phyloP scores from a whole-genome alignment of 2,797 vertebrate species.

The Clarias laeviceps region DNA sequence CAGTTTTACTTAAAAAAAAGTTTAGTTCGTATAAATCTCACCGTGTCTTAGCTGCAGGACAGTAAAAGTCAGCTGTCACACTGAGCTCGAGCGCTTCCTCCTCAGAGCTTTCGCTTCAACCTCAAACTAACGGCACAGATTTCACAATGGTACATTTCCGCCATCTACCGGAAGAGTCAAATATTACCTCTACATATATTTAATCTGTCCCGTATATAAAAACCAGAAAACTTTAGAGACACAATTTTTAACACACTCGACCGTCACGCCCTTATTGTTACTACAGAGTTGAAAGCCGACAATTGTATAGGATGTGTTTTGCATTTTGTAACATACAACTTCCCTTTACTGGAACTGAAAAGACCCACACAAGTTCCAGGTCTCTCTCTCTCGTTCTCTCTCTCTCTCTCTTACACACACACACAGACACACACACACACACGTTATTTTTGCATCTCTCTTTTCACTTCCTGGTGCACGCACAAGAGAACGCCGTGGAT shows the following conservation, averaged over 20 bases:
- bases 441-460: not conserved
- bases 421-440: too few species aligned
- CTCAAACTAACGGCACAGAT: not conserved
- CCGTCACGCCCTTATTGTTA: not conserved
- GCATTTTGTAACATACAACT: not conserved
- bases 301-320: not conserved
- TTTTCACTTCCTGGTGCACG: not conserved
- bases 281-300: not conserved
- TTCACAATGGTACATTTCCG: not conserved
- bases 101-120: not conserved
- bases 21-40: not conserved
- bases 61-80: slow-evolving; percentile 20
- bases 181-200: too few species aligned
- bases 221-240: not conserved
- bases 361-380: not conserved
- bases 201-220: not conserved
- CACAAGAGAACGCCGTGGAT: not conserved
- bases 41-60: not conserved
- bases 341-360: not conserved
- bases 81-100: not conserved
- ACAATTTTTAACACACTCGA: not conserved
- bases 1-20: not conserved
- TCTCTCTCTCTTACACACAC: not conserved
- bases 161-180: not conserved
- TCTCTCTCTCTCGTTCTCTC: not conserved